These are phyloP conservation scores for Eleginops maclovinus DNA, from an alignment of 2,113 vertebrate species.

Conservation along the genomic window DNA sequence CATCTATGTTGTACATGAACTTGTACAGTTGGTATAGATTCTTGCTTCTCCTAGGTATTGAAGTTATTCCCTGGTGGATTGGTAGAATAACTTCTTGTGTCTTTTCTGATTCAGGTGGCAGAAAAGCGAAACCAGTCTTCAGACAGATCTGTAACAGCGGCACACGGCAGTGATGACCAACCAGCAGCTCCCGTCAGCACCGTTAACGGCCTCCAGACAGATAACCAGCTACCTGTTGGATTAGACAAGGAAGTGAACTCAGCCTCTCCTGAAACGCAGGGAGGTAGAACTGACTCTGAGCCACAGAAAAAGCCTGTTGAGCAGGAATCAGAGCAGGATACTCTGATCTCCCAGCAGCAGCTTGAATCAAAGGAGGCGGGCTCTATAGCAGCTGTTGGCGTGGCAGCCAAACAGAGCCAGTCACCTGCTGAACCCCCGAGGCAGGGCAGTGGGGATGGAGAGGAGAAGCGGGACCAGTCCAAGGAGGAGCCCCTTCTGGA, in stretches of 20 bases:
- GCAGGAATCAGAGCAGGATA: constrained; percentile 39
- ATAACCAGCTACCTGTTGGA: not conserved
- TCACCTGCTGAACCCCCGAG: not conserved
- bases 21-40: not conserved
- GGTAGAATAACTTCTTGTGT: not conserved
- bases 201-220: constrained; percentile 18
- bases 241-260: constrained; percentile 4
- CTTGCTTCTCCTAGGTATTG: not conserved
- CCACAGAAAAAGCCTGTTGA: constrained; percentile 39
- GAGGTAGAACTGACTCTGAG: constrained; percentile 41
- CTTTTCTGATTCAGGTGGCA: constrained; percentile 41
- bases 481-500: constrained; percentile 86
- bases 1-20: not conserved
- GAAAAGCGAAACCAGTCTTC: constrained; percentile 40
- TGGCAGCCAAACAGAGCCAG: constrained; percentile 15
- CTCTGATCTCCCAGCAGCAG: constrained; percentile 42
- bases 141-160: constrained; percentile 25
- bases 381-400: not conserved
- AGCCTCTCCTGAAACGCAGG: constrained; percentile 2
- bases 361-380: constrained; percentile 14
- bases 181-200: constrained; percentile 33
- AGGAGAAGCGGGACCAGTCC: constrained; percentile 86
- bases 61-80: not conserved
- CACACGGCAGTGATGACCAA: constrained; percentile 21
- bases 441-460: constrained; percentile 52